Evolutionary conservation across 2,113 vertebrate species (phyloP), one percentile per base, ranked within the genome.

Genomic region (Serinus canaria): DNA sequence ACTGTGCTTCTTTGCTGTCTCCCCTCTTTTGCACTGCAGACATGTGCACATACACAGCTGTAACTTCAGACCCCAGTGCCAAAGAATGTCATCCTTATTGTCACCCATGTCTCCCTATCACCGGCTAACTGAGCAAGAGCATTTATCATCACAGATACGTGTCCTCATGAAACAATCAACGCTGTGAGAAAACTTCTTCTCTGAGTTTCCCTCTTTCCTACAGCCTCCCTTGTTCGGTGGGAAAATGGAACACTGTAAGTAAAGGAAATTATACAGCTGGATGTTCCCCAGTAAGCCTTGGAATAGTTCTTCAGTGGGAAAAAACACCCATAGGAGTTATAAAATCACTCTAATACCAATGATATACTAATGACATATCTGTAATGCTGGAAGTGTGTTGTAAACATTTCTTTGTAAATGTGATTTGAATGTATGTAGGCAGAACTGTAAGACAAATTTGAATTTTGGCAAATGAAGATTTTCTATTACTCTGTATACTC

Each of bases 261-360:
- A 76, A 90, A 93, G 67, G 62, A 92, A 91, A 95, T n/a, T 24
- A 50, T 56, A n/a, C 41, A 79, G 69, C 66, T 89, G 37, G 18
- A 92, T 73, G 37, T 35, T 84, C 13, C 58, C 25, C 70, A 62
- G 37, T 55, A 91, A 85, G 79, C 19, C 19, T 62, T 79, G 49
- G 37, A 88, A 63, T 20, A 74, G 47, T 43, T 85, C 39, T 92
- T 43, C 5, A 1, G 35, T 77, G 21, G 23, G 37, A 69, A 31
- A 83, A 46, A 46, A 46, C 10, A 72, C 60, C 47, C 62, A 66
- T 4, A 21, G 44, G 73, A 89, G 30, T 47, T 72, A 87, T 41
- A 83, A 93, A 89, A 81, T 91, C 8, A 15, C n/a, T 89, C 55
- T 70, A 77, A 83, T 74, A 46, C 13, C 11, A 56, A 28, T 62